Evolutionary conservation across 1,140 invertebrate genomes (phyloP), one percentile per base, ranked within the genome.

Genomic region (Caligus rogercresseyi): DNA sequence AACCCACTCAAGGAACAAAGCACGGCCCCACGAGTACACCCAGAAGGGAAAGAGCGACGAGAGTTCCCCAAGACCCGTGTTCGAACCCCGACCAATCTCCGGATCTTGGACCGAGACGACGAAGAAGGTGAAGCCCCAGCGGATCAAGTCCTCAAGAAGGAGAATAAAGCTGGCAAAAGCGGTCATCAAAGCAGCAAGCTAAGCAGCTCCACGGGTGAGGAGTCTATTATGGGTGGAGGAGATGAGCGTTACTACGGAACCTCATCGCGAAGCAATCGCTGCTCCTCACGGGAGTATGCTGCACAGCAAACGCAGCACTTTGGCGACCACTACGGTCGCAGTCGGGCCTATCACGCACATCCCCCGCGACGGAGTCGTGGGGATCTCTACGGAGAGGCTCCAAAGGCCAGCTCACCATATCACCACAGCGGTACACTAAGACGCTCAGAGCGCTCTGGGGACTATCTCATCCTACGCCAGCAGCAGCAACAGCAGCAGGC

Each of bases 381-480:
- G 31, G 31, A 43, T 43, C 7, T 43, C 31, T 43, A 43, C n/a
- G 31, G 31, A n/a, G 31, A 43, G 31, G n/a, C 31, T n/a, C n/a
- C n/a, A n/a, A n/a, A n/a, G n/a, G n/a, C 7, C 7, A n/a, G 31
- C 7, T 43, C 31, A 11, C 31, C 31, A 7, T 43, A 43, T 43
- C 31, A 43, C n/a, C 31, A 43, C n/a, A n/a, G n/a, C n/a, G n/a
- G n/a, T n/a, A 43, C 31, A 11, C 31, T 43, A 43, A 43, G 31
- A 43, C 7, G 31, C 7, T 43, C 31, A 11, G 31, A 43, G n/a
- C 7, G 31, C 7, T 43, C 31, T 43, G 31, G 31, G n/a, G 26
- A 60, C 21, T 60, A 60, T 25, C 23, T 25, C n/a, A 25, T 60
- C 20, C 57, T 60, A 3, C 18, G 23, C 13, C 23, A 43, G n/a